These are phyloP conservation scores for Lacerta viridis DNA, from an alignment of 2,797 vertebrate species.

Conservation along the genomic window DNA sequence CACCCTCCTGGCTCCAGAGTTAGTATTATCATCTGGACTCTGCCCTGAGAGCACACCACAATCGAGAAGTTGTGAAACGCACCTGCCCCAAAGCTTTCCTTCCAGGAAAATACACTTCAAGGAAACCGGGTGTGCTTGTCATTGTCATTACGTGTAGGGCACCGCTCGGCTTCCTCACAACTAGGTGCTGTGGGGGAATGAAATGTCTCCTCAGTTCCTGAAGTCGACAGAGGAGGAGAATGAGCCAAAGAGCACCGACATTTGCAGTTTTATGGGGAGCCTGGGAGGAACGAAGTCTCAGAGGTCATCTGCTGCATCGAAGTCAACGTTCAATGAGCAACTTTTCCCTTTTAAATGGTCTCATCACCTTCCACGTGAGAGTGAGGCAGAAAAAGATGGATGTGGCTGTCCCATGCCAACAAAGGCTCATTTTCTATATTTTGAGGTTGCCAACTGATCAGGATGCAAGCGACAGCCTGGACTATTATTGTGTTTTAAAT, in stretches of 20 bases:
- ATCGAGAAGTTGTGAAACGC: neutral
- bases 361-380: neutral
- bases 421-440: neutral
- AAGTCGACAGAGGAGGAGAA: neutral
- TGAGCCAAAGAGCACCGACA: neutral
- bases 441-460: neutral
- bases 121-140: too few species aligned
- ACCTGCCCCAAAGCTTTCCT: neutral
- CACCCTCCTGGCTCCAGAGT: neutral
- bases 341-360: neutral
- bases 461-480: neutral
- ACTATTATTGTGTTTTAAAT: neutral
- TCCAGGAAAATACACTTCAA: neutral
- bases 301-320: neutral
- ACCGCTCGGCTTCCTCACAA: neutral
- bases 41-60: neutral
- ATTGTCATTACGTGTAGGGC: neutral
- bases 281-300: neutral
- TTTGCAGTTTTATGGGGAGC: neutral
- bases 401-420: neutral
- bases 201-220: neutral
- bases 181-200: too few species aligned
- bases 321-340: neutral
- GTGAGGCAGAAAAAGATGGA: neutral
- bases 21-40: conserved; percentile 6